These are phyloP conservation scores for Protobothrops flavoviridis DNA, from an alignment of 2,113 vertebrate genomes.

Conservation along the genomic window DNA sequence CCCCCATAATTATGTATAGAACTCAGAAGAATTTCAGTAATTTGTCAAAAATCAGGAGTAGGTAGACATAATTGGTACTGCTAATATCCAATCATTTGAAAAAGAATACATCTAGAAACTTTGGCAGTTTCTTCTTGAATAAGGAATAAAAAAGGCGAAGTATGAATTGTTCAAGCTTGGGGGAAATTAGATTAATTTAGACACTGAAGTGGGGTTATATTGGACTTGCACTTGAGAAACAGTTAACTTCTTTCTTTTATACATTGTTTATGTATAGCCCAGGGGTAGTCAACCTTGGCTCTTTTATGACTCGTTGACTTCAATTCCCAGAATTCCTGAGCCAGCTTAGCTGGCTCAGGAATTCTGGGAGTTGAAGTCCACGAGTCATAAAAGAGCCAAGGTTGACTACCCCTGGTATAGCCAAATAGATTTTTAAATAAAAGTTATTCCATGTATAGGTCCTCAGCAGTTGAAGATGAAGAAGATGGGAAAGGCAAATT, in stretches of 20 bases:
- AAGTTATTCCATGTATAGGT: background rate
- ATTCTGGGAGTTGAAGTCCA: too few species aligned
- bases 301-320: too few species aligned
- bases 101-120: background rate
- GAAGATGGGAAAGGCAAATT: background rate
- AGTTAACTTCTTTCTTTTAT: background rate
- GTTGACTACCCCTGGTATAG: too few species aligned
- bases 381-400: too few species aligned
- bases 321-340: too few species aligned
- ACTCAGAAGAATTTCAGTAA: background rate
- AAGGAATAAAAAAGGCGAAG: background rate
- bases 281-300: too few species aligned
- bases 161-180: background rate
- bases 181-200: background rate
- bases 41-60: background rate
- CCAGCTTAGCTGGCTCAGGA: too few species aligned
- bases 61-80: background rate
- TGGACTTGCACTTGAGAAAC: background rate
- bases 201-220: background rate
- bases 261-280: background rate
- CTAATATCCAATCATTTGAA: background rate
- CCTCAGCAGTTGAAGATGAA: background rate
- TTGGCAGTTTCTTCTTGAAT: background rate
- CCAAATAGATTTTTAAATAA: background rate
- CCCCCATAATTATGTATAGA: background rate